Percentiles rank a stretch among this genome's conserved stretches.
phyloP scores from a whole-genome alignment of 2,113 vertebrate species.

The Nansenia antarctica region DNA sequence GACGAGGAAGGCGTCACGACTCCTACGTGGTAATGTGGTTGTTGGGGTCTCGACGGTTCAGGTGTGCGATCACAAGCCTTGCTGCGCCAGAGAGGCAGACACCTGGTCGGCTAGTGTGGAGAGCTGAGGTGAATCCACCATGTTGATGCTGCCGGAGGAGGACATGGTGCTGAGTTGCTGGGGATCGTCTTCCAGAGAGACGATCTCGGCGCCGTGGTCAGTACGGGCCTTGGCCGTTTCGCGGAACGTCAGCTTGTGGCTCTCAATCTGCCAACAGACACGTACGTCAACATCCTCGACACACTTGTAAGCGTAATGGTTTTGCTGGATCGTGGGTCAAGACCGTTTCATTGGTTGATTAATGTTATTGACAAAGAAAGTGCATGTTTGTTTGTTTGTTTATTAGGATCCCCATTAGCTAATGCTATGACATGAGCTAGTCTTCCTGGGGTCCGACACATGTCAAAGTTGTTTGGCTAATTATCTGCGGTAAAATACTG shows the following conservation, averaged over 20 bases:
- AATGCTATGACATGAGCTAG: too few species aligned
- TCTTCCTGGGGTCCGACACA: too few species aligned
- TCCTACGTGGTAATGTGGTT: constrained; percentile 61
- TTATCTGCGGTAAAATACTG: too few species aligned
- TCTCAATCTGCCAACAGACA: constrained; percentile 87
- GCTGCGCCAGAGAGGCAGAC: constrained; percentile 95
- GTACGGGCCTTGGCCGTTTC: constrained; percentile 97
- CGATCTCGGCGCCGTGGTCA: constrained; percentile 96
- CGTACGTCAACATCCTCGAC: too few species aligned
- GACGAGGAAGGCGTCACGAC: constrained; percentile 71
- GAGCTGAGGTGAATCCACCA: constrained; percentile 94
- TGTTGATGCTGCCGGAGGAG: constrained; percentile 95
- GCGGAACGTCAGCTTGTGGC: constrained; percentile 94
- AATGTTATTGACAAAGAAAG: too few species aligned
- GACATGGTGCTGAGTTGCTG: constrained; percentile 95
- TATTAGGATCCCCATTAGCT: too few species aligned
- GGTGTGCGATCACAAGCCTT: constrained; percentile 90
- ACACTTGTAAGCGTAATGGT: too few species aligned
- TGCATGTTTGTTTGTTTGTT: too few species aligned
- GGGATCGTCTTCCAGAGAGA: constrained; percentile 90
- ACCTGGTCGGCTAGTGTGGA: constrained; percentile 96
- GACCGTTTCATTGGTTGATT: too few species aligned
- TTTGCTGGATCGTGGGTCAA: too few species aligned
- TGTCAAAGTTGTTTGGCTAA: too few species aligned
- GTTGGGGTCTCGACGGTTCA: constrained; percentile 22